phyloP scores from a whole-genome alignment of 2,888 invertebrate genomes.

The Andrena bucephala region DNA sequence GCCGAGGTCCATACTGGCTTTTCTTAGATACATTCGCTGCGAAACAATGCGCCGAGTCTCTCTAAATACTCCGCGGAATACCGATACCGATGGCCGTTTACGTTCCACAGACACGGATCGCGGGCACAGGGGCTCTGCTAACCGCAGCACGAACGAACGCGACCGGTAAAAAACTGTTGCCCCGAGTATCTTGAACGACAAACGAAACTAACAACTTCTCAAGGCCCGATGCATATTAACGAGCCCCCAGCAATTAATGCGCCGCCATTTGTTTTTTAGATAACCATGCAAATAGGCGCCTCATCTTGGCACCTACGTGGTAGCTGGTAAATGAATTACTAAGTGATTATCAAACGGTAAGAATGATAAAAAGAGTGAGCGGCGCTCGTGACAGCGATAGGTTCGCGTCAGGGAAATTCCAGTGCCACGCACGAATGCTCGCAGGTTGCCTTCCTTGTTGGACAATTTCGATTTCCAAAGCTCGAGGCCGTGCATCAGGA shows the following conservation, averaged over 20 bases:
- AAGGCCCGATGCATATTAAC: background rate
- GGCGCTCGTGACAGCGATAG: background rate
- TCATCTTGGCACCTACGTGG: background rate
- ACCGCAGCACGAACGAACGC: too few relatives aligned
- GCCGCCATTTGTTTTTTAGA: background rate
- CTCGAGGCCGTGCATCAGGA: background rate
- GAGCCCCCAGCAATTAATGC: conserved; percentile 4
- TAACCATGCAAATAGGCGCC: conserved; percentile 3
- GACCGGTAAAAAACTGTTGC: background rate
- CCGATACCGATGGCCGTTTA: conserved; percentile 3
- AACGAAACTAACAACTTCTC: background rate
- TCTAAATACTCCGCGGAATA: background rate
- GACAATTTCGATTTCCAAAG: conserved; percentile 15
- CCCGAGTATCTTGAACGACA: background rate
- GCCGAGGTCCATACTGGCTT: background rate
- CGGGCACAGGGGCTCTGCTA: background rate
- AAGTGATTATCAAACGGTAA: background rate
- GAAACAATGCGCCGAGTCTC: conserved; percentile 1
- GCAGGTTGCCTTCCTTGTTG: background rate
- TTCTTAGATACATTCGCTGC: background rate
- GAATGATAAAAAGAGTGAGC: background rate
- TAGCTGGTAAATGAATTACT: background rate
- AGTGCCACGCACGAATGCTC: conserved; percentile 15
- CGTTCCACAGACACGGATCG: background rate
- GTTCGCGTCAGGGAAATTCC: conserved; percentile 17